Percentiles rank a stretch among this genome's conserved stretches.
phyloP scores from a whole-genome alignment of 2,797 vertebrate species.

The Macrochelys suwanniensis region DNA sequence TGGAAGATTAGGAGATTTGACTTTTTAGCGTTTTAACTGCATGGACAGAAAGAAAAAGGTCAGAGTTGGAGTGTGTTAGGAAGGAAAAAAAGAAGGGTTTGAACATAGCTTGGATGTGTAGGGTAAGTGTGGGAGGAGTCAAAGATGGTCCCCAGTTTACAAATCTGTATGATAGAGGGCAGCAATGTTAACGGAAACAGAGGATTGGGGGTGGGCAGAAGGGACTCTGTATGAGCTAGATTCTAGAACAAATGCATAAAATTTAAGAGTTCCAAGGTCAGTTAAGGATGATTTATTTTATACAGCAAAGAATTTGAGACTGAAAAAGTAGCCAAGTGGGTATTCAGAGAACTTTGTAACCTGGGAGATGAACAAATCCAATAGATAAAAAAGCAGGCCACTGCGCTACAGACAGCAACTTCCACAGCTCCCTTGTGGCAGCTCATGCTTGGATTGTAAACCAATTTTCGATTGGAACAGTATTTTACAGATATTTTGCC shows the following conservation, averaged over 20 bases:
- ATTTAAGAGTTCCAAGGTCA: not conserved
- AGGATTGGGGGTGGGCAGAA: not conserved
- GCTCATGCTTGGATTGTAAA: fast-evolving
- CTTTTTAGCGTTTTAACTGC: not conserved
- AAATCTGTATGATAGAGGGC: not conserved
- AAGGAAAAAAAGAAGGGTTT: not conserved
- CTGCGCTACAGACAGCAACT: not conserved
- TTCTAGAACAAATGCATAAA: not conserved
- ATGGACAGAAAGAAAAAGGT: not conserved
- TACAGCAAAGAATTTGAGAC: not conserved
- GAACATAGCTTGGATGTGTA: not conserved
- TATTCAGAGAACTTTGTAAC: not conserved
- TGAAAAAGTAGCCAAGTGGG: not conserved
- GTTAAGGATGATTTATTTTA: not conserved
- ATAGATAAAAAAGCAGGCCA: not conserved
- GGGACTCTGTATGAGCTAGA: not conserved
- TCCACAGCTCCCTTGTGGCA: not conserved
- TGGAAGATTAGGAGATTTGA: not conserved
- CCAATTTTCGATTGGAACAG: not conserved
- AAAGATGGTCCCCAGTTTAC: not conserved
- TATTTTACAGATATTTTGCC: not conserved
- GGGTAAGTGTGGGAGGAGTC: not conserved
- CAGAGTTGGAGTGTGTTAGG: not conserved
- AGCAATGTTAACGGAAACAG: not conserved
- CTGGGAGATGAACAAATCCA: not conserved